A percentile compares a stretch with the other conserved stretches of the same genome.
phyloP scores from a whole-genome alignment of 2,888 invertebrate genomes.

The Latheticus oryzae region DNA sequence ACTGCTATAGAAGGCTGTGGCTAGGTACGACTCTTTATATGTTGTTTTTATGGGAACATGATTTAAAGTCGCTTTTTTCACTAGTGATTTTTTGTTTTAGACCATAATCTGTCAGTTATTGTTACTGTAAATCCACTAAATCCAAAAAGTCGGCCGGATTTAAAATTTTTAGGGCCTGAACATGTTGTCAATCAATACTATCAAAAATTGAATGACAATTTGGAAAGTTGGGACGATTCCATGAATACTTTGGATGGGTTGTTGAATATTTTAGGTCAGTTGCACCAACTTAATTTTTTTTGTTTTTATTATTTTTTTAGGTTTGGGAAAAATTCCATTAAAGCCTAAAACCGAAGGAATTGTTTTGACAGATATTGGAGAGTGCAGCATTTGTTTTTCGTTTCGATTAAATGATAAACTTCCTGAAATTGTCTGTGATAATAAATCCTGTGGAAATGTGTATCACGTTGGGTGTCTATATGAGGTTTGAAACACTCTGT shows the following conservation, averaged over 20 bases:
- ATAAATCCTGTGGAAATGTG: slow-evolving; percentile 59
- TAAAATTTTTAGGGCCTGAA: slow-evolving; percentile 65
- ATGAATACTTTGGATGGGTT: slow-evolving; percentile 58
- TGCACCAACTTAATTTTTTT: neutral
- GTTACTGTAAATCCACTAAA: slow-evolving; percentile 61
- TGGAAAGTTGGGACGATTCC: slow-evolving; percentile 61
- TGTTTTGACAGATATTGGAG: slow-evolving; percentile 54
- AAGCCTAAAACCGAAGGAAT: slow-evolving; percentile 46
- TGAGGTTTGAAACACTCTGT: too few species aligned
- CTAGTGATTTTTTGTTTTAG: slow-evolving; percentile 51
- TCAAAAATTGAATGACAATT: slow-evolving; percentile 57
- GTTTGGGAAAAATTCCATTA: slow-evolving; percentile 55
- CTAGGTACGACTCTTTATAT: too few species aligned
- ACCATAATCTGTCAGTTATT: slow-evolving; percentile 60
- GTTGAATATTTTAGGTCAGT: slow-evolving; percentile 59
- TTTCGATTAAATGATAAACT: slow-evolving; percentile 60
- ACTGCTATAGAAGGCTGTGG: slow-evolving; percentile 62
- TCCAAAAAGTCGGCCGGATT: slow-evolving; percentile 58
- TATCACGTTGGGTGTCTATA: slow-evolving; percentile 65
- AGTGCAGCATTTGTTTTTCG: slow-evolving; percentile 65
- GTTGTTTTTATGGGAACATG: too few species aligned
- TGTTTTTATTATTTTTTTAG: slow-evolving; percentile 9
- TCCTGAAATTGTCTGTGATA: slow-evolving; percentile 63
- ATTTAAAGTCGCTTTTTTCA: slow-evolving; percentile 3
- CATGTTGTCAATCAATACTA: slow-evolving; percentile 54